Conservation (phyloP, 2,797 vertebrate genomes). For the Ceryle rudis region DNA sequence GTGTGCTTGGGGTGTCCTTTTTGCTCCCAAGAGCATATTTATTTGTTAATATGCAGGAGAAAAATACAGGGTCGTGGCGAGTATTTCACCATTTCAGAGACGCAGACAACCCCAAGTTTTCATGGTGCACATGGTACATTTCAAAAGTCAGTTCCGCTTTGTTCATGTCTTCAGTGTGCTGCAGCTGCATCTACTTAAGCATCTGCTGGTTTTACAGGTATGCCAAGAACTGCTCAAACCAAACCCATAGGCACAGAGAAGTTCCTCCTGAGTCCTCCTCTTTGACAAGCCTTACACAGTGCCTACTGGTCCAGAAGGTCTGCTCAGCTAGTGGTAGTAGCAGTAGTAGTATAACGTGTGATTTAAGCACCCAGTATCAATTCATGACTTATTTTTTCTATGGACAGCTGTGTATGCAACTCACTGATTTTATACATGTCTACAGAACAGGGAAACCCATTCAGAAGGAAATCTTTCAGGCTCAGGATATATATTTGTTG, state of each 20-base stretch:
- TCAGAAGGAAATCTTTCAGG: background rate
- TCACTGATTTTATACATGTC: background rate
- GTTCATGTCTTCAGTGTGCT: background rate
- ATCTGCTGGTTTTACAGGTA: background rate
- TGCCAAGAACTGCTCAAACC: background rate
- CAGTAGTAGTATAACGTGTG: background rate
- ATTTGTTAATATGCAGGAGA: background rate
- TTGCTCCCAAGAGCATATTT: background rate
- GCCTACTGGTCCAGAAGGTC: background rate
- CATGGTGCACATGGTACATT: background rate
- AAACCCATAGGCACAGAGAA: background rate
- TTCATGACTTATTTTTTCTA: background rate
- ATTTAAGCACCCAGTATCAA: background rate
- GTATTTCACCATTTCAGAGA: background rate
- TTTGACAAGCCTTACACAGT: background rate
- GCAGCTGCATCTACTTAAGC: background rate
- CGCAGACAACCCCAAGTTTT: fast-evolving
- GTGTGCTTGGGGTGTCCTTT: background rate
- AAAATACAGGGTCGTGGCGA: fast-evolving
- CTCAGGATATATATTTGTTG: background rate
- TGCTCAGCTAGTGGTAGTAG: background rate
- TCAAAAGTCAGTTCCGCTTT: background rate
- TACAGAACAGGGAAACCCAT: background rate
- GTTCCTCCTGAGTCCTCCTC: background rate
- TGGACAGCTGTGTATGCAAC: background rate